phyloP scores from a whole-genome alignment of 2,113 vertebrate genomes.

The Macquaria australasica region DNA sequence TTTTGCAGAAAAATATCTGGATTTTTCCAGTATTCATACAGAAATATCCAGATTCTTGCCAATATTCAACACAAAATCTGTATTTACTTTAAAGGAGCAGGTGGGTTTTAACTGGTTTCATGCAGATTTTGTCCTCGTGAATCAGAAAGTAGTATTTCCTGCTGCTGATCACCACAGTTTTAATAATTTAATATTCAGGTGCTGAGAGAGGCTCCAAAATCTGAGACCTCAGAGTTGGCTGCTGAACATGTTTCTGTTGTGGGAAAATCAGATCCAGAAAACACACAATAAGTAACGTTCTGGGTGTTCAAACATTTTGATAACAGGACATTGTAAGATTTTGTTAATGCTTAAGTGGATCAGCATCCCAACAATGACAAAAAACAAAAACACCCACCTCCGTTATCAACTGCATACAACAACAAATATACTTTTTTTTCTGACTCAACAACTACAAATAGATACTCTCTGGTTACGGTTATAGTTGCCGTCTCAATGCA shows the following conservation, averaged over 20 bases:
- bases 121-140: neutral
- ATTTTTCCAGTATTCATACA: neutral
- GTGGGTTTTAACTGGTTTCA: neutral
- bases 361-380: neutral
- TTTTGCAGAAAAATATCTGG: no score
- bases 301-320: neutral
- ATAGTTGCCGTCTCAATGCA: constrained; percentile 32
- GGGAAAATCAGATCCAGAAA: neutral
- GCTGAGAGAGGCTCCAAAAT: neutral
- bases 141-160: no score
- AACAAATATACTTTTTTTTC: constrained; percentile 8
- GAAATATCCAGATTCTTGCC: neutral
- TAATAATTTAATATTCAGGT: neutral
- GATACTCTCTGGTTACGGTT: constrained; percentile 34
- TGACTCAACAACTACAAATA: constrained; percentile 19
- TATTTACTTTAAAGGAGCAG: neutral
- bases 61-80: neutral
- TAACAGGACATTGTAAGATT: neutral
- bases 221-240: neutral
- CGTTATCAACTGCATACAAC: neutral
- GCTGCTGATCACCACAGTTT: no score
- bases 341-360: neutral
- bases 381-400: neutral
- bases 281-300: neutral
- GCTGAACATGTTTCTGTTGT: neutral